phyloP scores from a whole-genome alignment of 2,797 vertebrate species.

The Sandelia bainsii region DNA sequence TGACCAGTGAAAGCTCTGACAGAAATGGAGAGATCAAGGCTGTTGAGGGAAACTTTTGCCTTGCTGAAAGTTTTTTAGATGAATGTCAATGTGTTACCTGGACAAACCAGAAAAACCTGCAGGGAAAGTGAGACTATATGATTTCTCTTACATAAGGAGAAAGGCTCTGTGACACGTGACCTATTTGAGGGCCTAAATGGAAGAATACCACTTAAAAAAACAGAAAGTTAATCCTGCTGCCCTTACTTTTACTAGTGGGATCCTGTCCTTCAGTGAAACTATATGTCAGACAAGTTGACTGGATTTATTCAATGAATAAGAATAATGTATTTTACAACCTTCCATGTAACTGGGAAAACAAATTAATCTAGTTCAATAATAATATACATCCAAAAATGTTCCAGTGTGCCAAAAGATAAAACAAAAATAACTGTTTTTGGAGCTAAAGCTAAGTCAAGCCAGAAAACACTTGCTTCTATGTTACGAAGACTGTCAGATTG shows the following conservation, averaged over 20 bases:
- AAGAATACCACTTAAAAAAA: slow-evolving; percentile 14
- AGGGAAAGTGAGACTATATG: slow-evolving; percentile 47
- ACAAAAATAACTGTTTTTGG: not conserved
- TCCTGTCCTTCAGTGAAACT: not conserved
- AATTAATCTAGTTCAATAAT: not conserved
- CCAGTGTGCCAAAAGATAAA: not conserved
- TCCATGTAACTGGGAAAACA: not conserved
- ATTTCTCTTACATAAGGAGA: slow-evolving; percentile 63
- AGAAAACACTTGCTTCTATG: too few relatives aligned
- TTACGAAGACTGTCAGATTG: too few relatives aligned
- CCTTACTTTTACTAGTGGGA: not conserved
- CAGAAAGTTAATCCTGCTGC: not conserved
- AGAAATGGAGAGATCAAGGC: slow-evolving; percentile 68
- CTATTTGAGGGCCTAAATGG: not conserved
- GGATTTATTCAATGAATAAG: not conserved
- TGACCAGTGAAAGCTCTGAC: slow-evolving; percentile 60
- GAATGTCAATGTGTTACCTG: slow-evolving; percentile 54
- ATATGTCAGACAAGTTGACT: not conserved
- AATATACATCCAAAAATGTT: not conserved
- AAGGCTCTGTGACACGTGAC: slow-evolving; percentile 22
- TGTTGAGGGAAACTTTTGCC: slow-evolving; percentile 61
- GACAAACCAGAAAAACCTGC: slow-evolving; percentile 43
- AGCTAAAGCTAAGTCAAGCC: not conserved
- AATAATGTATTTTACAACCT: not conserved
- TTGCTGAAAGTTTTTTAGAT: slow-evolving; percentile 63